phyloP scores from a whole-genome alignment of 2,888 invertebrate genomes.

The Brenthis hecate region DNA sequence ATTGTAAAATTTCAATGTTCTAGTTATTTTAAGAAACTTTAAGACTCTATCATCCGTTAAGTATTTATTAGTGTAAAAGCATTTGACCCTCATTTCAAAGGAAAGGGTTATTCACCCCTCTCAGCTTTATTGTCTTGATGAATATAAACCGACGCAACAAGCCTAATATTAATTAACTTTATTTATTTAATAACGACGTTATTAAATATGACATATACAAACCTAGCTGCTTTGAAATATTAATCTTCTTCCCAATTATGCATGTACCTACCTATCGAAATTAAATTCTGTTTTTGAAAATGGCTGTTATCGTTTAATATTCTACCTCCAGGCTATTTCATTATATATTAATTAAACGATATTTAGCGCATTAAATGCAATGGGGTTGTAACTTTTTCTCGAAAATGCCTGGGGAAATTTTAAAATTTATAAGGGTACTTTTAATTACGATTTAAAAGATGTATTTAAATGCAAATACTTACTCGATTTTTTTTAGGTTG shows the following conservation, averaged over 20 bases:
- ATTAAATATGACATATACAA: slow-evolving; percentile 24
- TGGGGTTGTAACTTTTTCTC: neutral
- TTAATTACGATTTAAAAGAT: neutral
- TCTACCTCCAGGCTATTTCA: slow-evolving; percentile 18
- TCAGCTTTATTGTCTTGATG: slow-evolving; percentile 57
- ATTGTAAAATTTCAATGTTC: neutral
- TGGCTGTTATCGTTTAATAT: slow-evolving; percentile 1
- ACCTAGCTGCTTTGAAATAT: slow-evolving; percentile 33
- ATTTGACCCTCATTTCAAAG: slow-evolving; percentile 35
- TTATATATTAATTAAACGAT: slow-evolving; percentile 5
- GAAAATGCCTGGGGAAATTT: neutral
- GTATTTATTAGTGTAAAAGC: slow-evolving; percentile 38
- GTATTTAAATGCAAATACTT: slow-evolving; percentile 3
- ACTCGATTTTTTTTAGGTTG: neutral
- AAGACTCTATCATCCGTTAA: slow-evolving; percentile 29
- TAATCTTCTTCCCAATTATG: slow-evolving; percentile 18
- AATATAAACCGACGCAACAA: slow-evolving; percentile 60
- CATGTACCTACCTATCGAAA: neutral
- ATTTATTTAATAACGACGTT: slow-evolving; percentile 52
- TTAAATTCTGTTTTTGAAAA: slow-evolving; percentile 4
- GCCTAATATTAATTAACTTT: slow-evolving; percentile 62
- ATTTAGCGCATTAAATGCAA: neutral
- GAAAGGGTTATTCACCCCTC: slow-evolving; percentile 53
- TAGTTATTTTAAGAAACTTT: slow-evolving; percentile 6
- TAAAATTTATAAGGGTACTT: neutral